Evolutionary conservation across 2,113 vertebrate species (phyloP).

Genomic region (Sylvilagus bachmani): DNA sequence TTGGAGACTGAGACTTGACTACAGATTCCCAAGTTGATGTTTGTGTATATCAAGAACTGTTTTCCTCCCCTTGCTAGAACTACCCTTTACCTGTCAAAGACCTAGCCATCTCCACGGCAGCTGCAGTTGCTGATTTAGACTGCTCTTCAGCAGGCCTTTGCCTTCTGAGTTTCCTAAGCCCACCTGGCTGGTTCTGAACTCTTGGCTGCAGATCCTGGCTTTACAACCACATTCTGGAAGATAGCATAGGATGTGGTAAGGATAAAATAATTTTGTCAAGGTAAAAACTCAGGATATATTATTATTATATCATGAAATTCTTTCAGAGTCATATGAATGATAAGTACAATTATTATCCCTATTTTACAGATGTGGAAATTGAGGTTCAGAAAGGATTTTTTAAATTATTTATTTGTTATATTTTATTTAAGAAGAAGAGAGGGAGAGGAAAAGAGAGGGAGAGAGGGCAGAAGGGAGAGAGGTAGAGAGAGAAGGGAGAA

Average conservation of each 20-base stretch:
- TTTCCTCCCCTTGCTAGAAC: neutral
- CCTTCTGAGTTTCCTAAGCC: neutral
- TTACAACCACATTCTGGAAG: neutral
- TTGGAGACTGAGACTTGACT: neutral
- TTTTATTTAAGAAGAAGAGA: too few relatives aligned
- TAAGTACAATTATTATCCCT: neutral
- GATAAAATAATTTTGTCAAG: neutral
- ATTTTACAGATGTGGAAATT: slow-evolving; percentile 27
- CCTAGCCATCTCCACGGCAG: neutral
- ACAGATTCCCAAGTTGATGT: neutral
- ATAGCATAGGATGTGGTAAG: neutral
- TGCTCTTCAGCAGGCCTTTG: neutral
- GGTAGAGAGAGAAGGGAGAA: too few relatives aligned
- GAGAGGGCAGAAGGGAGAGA: too few relatives aligned
- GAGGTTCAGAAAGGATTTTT: neutral
- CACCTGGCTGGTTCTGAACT: neutral
- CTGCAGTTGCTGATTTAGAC: neutral
- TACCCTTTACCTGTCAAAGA: neutral
- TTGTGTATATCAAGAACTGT: neutral
- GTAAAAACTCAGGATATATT: neutral
- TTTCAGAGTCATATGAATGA: neutral
- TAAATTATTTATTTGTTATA: too few relatives aligned
- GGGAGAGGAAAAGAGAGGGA: too few relatives aligned
- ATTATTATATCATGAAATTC: neutral
- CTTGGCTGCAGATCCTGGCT: neutral